These are phyloP conservation scores for Girardia tigrina DNA, from an alignment of 2,888 invertebrate species.

Conservation along the genomic window DNA sequence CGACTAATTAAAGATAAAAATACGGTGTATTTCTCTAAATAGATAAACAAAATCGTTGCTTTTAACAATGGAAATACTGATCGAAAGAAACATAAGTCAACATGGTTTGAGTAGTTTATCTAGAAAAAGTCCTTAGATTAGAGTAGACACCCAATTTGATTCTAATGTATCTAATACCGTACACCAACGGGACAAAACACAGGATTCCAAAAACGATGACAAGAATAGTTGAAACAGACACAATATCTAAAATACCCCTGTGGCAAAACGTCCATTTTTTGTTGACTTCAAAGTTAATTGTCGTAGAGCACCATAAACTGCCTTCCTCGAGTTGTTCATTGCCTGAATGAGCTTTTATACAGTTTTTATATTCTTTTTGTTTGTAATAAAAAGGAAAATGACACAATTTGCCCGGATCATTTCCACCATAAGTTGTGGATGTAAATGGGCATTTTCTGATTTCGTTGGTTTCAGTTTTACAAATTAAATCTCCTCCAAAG, in stretches of 20 bases:
- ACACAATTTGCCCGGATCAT: slow-evolving; percentile 28
- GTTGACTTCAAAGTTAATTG: not conserved
- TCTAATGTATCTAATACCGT: not conserved
- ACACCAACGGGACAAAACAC: not conserved
- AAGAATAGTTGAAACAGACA: not conserved
- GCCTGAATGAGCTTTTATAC: not conserved
- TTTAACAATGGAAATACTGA: no score
- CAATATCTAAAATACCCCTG: not conserved
- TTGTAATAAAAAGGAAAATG: slow-evolving; percentile 25
- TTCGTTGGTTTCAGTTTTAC: slow-evolving; percentile 24
- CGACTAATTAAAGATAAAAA: no score
- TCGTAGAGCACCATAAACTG: slow-evolving; percentile 13
- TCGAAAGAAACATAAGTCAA: no score
- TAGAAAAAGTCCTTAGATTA: not conserved
- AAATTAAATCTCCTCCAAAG: not conserved
- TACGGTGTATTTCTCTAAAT: no score
- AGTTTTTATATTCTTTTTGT: not conserved
- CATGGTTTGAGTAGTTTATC: no score
- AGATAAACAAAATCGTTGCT: no score
- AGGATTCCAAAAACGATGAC: not conserved
- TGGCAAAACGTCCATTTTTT: slow-evolving; percentile 2
- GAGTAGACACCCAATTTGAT: not conserved
- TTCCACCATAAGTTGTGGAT: slow-evolving; percentile 4
- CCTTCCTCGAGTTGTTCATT: slow-evolving; percentile 26
- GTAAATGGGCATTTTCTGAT: slow-evolving; percentile 10